Evolutionary conservation across 2,888 invertebrate genomes (phyloP).

Genomic region (Microchrysa polita): DNA sequence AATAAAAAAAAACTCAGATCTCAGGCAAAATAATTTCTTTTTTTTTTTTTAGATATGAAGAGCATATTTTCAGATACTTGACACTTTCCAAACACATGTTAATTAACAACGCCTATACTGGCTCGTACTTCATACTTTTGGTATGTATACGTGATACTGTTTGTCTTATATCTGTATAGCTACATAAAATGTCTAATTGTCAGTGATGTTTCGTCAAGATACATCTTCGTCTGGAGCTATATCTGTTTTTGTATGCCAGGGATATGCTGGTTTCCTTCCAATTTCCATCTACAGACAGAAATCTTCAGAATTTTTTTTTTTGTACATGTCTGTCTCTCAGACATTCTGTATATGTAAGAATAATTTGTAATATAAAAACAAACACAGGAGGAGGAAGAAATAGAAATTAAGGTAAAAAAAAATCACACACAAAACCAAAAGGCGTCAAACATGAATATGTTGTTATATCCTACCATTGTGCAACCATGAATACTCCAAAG

Average conservation of each 20-base stretch:
- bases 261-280: not conserved
- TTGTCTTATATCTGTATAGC: too few relatives aligned
- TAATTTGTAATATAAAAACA: not conserved
- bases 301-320: too few relatives aligned
- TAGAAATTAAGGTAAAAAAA: too few relatives aligned
- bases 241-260: not conserved
- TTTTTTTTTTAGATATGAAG: too few relatives aligned
- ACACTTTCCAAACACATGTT: slow-evolving; percentile 34
- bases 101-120: slow-evolving; percentile 27
- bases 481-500: slow-evolving; percentile 61
- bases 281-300: too few relatives aligned
- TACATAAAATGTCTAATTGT: too few relatives aligned
- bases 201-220: too few relatives aligned
- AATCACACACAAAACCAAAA: not conserved
- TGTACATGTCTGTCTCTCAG: too few relatives aligned
- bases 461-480: slow-evolving; percentile 60
- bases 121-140: not conserved
- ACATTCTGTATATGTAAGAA: not conserved
- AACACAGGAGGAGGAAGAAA: not conserved
- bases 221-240: not conserved
- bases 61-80: slow-evolving; percentile 38
- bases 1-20: not conserved
- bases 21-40: too few relatives aligned
- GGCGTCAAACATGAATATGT: not conserved
- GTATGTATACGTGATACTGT: not conserved